Conservation (phyloP, 1,140 invertebrate species). For the Saccostrea glomerata region DNA sequence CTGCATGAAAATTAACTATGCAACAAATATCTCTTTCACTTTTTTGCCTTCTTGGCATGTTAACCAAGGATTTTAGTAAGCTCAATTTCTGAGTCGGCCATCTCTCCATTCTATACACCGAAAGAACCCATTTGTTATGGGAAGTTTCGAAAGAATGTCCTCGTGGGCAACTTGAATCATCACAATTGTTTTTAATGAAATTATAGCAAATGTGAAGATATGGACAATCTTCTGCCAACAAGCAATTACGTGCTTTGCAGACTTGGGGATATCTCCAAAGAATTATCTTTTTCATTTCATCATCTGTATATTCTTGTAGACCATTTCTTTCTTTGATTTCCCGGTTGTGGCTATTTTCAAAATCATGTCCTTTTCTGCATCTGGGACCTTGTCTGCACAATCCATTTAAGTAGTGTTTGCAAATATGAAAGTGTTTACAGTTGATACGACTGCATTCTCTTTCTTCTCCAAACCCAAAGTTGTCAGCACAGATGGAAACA, state of each 20-base stretch:
- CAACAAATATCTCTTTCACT: no score
- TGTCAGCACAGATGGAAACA: not conserved
- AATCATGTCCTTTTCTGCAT: not conserved
- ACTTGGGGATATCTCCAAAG: not conserved
- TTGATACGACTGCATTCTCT: not conserved
- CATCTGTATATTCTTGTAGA: not conserved
- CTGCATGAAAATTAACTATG: no score
- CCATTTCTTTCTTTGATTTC: not conserved
- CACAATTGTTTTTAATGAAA: not conserved
- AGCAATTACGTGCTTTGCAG: not conserved
- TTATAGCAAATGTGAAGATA: constrained; percentile 22
- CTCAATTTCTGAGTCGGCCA: not conserved
- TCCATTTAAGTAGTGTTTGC: not conserved
- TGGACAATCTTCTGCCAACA: not conserved
- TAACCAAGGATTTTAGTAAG: not conserved
- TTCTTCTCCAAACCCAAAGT: not conserved
- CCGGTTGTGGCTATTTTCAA: not conserved
- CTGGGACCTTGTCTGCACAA: not conserved
- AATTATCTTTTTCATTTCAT: not conserved
- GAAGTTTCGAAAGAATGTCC: not conserved
- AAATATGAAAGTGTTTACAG: not conserved
- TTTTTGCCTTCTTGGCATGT: constrained; percentile 1
- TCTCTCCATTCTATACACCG: not conserved
- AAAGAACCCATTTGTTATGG: constrained; percentile 8
- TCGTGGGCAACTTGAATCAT: not conserved